Conservation (phyloP, 1,140 invertebrate species). For the Pachypeltis micranthus region DNA sequence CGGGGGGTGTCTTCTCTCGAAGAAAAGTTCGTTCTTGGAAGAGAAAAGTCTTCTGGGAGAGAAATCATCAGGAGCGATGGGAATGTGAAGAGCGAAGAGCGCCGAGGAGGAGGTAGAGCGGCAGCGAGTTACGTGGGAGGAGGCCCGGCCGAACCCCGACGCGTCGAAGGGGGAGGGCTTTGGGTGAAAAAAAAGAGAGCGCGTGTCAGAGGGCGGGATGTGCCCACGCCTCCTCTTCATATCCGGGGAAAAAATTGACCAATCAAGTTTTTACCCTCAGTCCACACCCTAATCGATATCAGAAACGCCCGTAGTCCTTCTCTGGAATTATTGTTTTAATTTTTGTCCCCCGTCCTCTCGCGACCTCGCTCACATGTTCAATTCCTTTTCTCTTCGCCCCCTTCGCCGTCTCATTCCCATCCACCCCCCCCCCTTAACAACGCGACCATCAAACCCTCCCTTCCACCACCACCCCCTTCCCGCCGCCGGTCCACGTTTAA, state of each 20-base stretch:
- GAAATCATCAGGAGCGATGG: too few species aligned
- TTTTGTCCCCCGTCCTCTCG: neutral
- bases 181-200: slow-evolving; percentile 5
- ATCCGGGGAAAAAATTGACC: slow-evolving; percentile 17
- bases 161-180: neutral
- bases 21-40: too few species aligned
- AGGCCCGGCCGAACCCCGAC: too few species aligned
- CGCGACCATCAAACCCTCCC: too few species aligned
- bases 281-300: slow-evolving; percentile 11
- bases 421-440: too few species aligned
- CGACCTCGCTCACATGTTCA: neutral
- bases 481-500: too few species aligned
- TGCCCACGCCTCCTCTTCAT: slow-evolving; percentile 8
- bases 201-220: neutral
- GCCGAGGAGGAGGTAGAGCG: too few species aligned
- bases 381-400: neutral
- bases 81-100: too few species aligned
- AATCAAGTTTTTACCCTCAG: slow-evolving; percentile 15
- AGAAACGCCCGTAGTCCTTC: neutral
- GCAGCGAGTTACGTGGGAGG: too few species aligned
- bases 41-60: too few species aligned
- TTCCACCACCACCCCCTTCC: too few species aligned
- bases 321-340: slow-evolving; percentile 17
- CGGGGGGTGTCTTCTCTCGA: too few species aligned
- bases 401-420: neutral